phyloP scores from a whole-genome alignment of 2,113 vertebrate genomes.

The Vombatus ursinus region DNA sequence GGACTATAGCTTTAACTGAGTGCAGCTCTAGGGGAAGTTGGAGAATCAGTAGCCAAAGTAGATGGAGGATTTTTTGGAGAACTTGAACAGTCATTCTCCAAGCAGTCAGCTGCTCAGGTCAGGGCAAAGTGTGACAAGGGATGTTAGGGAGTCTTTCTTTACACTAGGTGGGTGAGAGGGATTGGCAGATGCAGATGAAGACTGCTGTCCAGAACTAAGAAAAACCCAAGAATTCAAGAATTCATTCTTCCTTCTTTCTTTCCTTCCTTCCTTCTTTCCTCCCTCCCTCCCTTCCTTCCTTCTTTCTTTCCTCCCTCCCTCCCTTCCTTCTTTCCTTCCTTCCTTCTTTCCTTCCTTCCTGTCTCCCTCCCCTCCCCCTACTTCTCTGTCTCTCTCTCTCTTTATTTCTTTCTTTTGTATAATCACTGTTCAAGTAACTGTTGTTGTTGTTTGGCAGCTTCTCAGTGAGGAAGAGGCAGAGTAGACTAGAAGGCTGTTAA shows the following conservation, averaged over 20 bases:
- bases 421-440: not conserved
- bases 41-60: not conserved
- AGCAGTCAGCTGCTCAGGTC: not conserved
- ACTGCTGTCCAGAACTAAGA: not conserved
- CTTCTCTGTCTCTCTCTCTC: too few relatives aligned
- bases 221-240: not conserved
- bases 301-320: not conserved
- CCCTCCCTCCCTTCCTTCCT: too few relatives aligned
- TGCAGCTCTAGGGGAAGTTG: not conserved
- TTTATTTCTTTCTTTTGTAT: not conserved
- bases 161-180: not conserved
- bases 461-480: not conserved
- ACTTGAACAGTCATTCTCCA: not conserved
- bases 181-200: not conserved
- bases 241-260: not conserved
- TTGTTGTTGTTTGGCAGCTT: not conserved
- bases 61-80: not conserved
- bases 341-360: too few relatives aligned
- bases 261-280: too few relatives aligned
- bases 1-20: not conserved
- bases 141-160: not conserved
- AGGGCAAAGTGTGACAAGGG: not conserved
- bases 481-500: not conserved
- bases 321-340: too few relatives aligned
- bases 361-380: too few relatives aligned